Evolutionary conservation across 1,140 invertebrate genomes (phyloP).

Genomic region (Leptinotarsa lineolata): DNA sequence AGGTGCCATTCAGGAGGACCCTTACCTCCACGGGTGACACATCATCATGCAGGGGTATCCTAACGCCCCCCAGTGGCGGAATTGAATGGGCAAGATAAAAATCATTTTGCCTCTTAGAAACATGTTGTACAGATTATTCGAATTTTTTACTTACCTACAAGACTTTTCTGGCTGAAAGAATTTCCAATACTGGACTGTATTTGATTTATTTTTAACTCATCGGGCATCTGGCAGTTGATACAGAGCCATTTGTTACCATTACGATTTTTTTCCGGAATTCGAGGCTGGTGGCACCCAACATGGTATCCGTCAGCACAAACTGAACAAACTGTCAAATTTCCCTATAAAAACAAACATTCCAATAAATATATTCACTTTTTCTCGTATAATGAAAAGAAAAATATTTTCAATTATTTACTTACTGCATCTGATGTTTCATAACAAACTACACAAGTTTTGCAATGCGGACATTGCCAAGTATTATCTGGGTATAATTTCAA

Average conservation of each 20-base stretch:
- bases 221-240: conserved; percentile 60
- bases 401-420: conserved; percentile 53
- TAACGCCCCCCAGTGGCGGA: too few species aligned
- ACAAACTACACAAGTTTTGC: conserved; percentile 71
- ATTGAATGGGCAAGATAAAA: too few species aligned
- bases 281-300: conserved; percentile 71
- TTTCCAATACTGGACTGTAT: conserved; percentile 49
- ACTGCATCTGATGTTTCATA: conserved; percentile 73
- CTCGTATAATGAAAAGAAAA: conserved; percentile 9
- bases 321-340: conserved; percentile 74
- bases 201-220: conserved; percentile 50
- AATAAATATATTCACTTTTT: not conserved
- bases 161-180: conserved; percentile 34
- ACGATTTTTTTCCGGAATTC: conserved; percentile 61
- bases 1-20: too few species aligned
- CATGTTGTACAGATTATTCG: not conserved
- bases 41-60: too few species aligned
- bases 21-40: too few species aligned
- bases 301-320: conserved; percentile 84
- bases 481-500: conserved; percentile 67
- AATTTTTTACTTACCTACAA: conserved; percentile 20
- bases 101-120: too few species aligned
- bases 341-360: conserved; percentile 56
- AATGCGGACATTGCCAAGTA: conserved; percentile 74
- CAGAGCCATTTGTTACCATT: conserved; percentile 64